These are phyloP conservation scores for Spicauda simplicius DNA, from an alignment of 2,888 invertebrate genomes.

Conservation along the genomic window DNA sequence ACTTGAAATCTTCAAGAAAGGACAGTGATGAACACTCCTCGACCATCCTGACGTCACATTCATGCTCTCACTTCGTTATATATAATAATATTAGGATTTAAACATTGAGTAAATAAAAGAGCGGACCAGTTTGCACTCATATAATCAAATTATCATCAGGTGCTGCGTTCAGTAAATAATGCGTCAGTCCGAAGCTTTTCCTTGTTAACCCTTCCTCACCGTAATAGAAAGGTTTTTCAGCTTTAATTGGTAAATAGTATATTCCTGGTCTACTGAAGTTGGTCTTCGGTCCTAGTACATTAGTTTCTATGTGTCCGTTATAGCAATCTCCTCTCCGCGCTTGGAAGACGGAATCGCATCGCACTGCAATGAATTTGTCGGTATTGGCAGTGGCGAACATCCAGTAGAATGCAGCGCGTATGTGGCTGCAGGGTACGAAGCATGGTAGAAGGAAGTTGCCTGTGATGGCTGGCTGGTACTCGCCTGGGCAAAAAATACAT, in stretches of 20 bases:
- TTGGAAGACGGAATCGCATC: conserved; percentile 59
- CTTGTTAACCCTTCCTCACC: conserved; percentile 60
- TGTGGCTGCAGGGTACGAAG: conserved; percentile 71
- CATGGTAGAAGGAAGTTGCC: conserved; percentile 69
- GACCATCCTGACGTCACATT: too few species aligned
- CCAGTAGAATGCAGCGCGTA: conserved; percentile 68
- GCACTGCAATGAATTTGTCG: conserved; percentile 63
- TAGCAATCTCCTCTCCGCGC: conserved; percentile 68
- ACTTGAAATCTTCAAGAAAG: too few species aligned
- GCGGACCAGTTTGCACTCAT: conserved; percentile 44
- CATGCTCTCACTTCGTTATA: too few species aligned
- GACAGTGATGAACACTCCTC: too few species aligned
- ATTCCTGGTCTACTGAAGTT: conserved; percentile 68
- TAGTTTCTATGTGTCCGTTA: conserved; percentile 49
- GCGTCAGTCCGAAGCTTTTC: conserved; percentile 55
- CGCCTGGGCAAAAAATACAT: conserved; percentile 55
- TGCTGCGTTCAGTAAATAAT: conserved; percentile 60
- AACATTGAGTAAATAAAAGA: too few species aligned
- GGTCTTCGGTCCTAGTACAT: conserved; percentile 65
- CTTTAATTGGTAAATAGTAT: conserved; percentile 67
- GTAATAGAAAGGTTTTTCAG: conserved; percentile 60
- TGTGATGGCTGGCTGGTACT: conserved; percentile 65
- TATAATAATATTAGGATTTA: too few species aligned
- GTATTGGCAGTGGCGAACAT: conserved; percentile 56
- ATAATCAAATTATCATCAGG: conserved; percentile 63